Evolutionary conservation across 1,140 invertebrate genomes (phyloP).

Genomic region (Oedothorax gibbosus): DNA sequence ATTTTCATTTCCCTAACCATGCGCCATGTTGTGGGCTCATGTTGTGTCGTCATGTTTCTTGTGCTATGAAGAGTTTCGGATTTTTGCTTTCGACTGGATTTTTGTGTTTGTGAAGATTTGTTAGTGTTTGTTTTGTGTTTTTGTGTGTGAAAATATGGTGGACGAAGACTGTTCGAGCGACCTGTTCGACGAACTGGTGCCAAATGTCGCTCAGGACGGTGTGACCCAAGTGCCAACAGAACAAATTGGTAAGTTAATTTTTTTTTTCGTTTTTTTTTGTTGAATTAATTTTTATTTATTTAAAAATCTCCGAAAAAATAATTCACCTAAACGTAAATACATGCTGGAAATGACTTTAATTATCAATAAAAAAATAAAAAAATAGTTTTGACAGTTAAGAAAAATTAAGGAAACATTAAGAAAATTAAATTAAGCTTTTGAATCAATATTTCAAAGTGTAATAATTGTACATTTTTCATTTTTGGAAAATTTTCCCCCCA

Average conservation of each 20-base stretch:
- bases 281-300: neutral
- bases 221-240: slow-evolving; percentile 37
- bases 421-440: too few relatives aligned
- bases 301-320: neutral
- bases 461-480: too few relatives aligned
- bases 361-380: too few relatives aligned
- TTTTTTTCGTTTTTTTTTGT: neutral
- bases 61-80: slow-evolving; percentile 21
- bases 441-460: too few relatives aligned
- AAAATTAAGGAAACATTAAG: too few relatives aligned
- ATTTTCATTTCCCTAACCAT: neutral
- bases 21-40: neutral
- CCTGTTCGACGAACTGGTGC: slow-evolving; percentile 3
- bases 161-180: slow-evolving; percentile 23
- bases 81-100: slow-evolving; percentile 18
- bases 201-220: slow-evolving; percentile 27
- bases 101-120: slow-evolving; percentile 9
- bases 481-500: too few relatives aligned
- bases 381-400: too few relatives aligned
- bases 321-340: too few relatives aligned
- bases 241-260: slow-evolving; percentile 46
- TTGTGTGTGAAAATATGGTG: slow-evolving; percentile 8
- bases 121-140: slow-evolving; percentile 20
- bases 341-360: too few relatives aligned
- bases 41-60: neutral